Percentiles rank a stretch among this genome's conserved stretches.
These are phyloP conservation scores for Euspilapteryx auroguttella DNA, from an alignment of 2,888 invertebrate genomes.

Conservation along the genomic window DNA sequence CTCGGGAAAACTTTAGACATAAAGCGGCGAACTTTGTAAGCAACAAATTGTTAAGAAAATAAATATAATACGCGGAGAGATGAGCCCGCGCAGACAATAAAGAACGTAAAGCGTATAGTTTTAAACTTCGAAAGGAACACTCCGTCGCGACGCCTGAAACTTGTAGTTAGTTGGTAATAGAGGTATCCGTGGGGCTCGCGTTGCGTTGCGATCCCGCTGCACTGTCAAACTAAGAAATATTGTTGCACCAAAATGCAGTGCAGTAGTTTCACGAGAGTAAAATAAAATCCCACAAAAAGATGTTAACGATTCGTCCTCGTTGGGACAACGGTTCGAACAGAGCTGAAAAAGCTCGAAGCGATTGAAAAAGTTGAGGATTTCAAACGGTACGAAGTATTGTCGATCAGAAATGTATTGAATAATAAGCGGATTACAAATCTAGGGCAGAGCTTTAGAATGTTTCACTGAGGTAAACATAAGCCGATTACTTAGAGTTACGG, in stretches of 20 bases:
- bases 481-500: too few species aligned
- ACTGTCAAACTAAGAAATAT: conserved; percentile 52
- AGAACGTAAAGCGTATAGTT: conserved; percentile 49
- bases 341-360: too few species aligned
- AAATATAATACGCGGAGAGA: conserved; percentile 34
- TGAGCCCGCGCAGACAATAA: conserved; percentile 41
- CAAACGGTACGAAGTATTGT: too few species aligned
- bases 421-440: too few species aligned
- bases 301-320: conserved; percentile 14
- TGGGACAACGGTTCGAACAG: too few species aligned
- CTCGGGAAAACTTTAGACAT: conserved; percentile 14
- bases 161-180: too few species aligned
- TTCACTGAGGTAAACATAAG: too few species aligned
- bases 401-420: too few species aligned
- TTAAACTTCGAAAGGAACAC: conserved; percentile 42
- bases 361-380: too few species aligned
- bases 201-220: conserved; percentile 26
- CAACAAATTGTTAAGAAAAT: conserved; percentile 23
- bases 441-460: too few species aligned
- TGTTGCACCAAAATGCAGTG: conserved; percentile 19
- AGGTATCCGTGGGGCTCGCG: conserved; percentile 23
- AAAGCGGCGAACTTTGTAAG: conserved; percentile 21
- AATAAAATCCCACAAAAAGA: conserved; percentile 15
- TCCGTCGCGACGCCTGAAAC: conserved; percentile 30
- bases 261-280: conserved; percentile 17